These are phyloP conservation scores for Phallusia fumigata DNA, from an alignment of 23 tunicate genomes.

Conservation along the genomic window DNA sequence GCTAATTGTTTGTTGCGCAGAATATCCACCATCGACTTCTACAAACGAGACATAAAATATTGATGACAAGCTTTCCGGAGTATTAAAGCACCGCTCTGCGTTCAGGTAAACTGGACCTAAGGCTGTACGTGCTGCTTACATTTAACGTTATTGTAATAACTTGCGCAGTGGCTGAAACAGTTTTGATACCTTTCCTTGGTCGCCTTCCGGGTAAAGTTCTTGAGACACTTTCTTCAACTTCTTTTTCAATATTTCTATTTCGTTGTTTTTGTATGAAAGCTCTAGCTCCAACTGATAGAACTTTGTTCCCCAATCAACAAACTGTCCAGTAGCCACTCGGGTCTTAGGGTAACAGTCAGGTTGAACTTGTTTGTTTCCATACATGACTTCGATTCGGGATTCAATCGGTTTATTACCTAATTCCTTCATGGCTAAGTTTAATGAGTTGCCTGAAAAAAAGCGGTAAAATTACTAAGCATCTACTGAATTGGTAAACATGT, in stretches of 20 bases:
- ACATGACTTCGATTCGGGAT: background rate
- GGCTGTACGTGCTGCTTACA: no score
- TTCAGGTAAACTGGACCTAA: background rate
- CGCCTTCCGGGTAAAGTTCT: slow-evolving; percentile 56
- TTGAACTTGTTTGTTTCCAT: slow-evolving; percentile 1
- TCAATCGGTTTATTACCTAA: background rate
- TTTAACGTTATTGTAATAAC: no score
- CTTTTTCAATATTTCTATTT: slow-evolving; percentile 50
- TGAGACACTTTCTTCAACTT: slow-evolving; percentile 32
- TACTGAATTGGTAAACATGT: no score
- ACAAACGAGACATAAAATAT: background rate
- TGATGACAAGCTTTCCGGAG: background rate
- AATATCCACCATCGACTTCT: background rate
- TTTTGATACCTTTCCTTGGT: slow-evolving; percentile 30
- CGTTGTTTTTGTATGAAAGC: slow-evolving; percentile 63
- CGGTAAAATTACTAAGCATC: no score
- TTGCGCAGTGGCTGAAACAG: background rate
- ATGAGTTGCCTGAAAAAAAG: background rate
- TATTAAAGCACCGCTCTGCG: no score
- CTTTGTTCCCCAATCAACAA: slow-evolving; percentile 69
- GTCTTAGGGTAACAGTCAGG: slow-evolving; percentile 4
- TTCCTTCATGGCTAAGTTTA: background rate
- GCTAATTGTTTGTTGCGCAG: background rate
- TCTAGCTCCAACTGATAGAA: slow-evolving; percentile 58
- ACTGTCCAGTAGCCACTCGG: slow-evolving; percentile 32